Evolutionary conservation across 35 echinoderm and acorn worm genomes (phyloP).

Genomic region (Stichopus chloronotus): DNA sequence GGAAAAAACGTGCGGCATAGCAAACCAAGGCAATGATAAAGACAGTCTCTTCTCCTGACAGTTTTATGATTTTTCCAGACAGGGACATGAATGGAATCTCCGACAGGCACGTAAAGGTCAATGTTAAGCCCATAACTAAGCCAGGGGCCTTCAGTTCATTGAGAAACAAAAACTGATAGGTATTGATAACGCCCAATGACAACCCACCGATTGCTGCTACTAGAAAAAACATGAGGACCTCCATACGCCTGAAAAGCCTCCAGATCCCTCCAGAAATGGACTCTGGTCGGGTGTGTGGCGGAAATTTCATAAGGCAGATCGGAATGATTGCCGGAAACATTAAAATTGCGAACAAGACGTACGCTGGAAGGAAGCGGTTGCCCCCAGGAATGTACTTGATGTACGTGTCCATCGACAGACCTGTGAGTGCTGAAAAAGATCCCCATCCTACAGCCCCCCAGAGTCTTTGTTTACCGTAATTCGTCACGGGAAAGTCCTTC

Average conservation of each 20-base stretch:
- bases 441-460: conserved; percentile 81
- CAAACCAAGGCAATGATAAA: conserved; percentile 64
- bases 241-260: conserved; percentile 26
- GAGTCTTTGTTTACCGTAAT: conserved; percentile 77
- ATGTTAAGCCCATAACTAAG: conserved; percentile 69
- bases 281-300: conserved; percentile 48
- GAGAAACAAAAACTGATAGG: conserved; percentile 75
- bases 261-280: conserved; percentile 55
- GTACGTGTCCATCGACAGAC: conserved; percentile 62
- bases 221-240: conserved; percentile 62
- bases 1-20: conserved; percentile 67
- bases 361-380: conserved; percentile 68
- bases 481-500: conserved; percentile 37
- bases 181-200: conserved; percentile 66
- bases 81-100: conserved; percentile 79
- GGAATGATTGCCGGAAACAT: conserved; percentile 43
- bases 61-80: conserved; percentile 67
- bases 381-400: conserved; percentile 30
- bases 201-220: conserved; percentile 56
- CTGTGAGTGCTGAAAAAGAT: conserved; percentile 53
- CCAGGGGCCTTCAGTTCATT: conserved; percentile 62
- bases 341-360: conserved; percentile 39
- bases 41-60: conserved; percentile 61
- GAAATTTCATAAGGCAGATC: conserved; percentile 53
- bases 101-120: conserved; percentile 68